Percentiles rank a stretch among this genome's conserved stretches.
Evolutionary conservation across 2,797 vertebrate genomes (phyloP).

Genomic region (Potorous gilbertii): DNA sequence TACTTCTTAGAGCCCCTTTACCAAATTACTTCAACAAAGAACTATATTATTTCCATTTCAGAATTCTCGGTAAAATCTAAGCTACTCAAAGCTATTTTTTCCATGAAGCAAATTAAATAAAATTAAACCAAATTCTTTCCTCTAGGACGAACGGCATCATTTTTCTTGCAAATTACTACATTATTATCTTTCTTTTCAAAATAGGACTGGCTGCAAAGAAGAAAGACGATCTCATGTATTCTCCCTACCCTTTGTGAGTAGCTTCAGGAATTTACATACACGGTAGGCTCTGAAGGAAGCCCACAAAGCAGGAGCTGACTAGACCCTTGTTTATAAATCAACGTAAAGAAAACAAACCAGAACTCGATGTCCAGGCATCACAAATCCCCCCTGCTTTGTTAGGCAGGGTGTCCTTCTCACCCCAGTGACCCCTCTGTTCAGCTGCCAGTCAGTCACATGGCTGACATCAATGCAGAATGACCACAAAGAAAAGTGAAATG

Average conservation of each 20-base stretch:
- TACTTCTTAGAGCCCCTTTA: neutral
- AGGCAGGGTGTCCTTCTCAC: neutral
- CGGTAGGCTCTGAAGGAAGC: conserved; percentile 39
- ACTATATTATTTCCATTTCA: neutral
- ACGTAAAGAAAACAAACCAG: conserved; percentile 29
- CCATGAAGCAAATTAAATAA: neutral
- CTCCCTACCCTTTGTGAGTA: conserved; percentile 34
- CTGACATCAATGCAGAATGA: neutral
- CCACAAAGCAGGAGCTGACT: neutral
- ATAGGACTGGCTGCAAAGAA: neutral
- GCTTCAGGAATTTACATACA: conserved; percentile 11
- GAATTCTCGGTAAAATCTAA: neutral
- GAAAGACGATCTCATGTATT: conserved; percentile 9
- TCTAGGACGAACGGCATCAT: neutral
- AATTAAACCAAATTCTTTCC: neutral
- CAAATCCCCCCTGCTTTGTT: neutral
- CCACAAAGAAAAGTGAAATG: neutral
- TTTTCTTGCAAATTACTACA: conserved; percentile 8
- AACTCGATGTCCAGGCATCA: neutral
- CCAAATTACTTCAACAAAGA: neutral
- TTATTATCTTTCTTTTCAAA: conserved; percentile 20
- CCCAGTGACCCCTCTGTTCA: neutral
- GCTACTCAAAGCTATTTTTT: neutral
- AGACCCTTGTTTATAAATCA: conserved; percentile 13
- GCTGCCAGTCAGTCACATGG: neutral